These are phyloP conservation scores for Camponotus vicinus DNA, from an alignment of 1,140 invertebrate species.

Conservation along the genomic window DNA sequence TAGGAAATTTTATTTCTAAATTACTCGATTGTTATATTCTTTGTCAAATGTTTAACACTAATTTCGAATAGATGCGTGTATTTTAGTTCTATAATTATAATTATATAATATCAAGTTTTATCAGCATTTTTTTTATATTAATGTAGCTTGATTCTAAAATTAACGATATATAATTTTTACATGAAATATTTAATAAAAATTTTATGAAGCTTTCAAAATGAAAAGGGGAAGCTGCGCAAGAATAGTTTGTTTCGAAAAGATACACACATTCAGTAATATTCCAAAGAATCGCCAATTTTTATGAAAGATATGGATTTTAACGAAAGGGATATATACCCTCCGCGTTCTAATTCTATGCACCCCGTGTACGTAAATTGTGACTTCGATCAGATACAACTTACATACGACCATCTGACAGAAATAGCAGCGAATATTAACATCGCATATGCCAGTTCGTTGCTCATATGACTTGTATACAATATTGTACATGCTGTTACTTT, in stretches of 20 bases:
- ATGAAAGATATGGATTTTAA: conserved; percentile 47
- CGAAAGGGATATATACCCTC: conserved; percentile 19
- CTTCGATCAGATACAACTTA: conserved; percentile 44
- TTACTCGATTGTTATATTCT: background rate
- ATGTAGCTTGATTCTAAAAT: too few relatives aligned
- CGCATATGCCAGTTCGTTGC: conserved; percentile 25
- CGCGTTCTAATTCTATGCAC: conserved; percentile 51
- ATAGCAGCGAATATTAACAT: conserved; percentile 38
- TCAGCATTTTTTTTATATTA: too few relatives aligned
- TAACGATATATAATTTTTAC: background rate
- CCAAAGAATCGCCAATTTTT: background rate
- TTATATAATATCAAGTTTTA: too few relatives aligned
- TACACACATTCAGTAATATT: conserved; percentile 5
- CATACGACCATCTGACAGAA: conserved; percentile 39
- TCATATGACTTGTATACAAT: conserved; percentile 1
- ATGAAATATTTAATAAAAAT: background rate
- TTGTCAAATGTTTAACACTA: background rate
- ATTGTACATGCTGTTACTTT: background rate
- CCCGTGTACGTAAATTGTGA: conserved; percentile 40
- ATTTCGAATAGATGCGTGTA: too few relatives aligned
- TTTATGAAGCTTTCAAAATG: background rate
- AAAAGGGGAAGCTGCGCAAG: conserved; percentile 29
- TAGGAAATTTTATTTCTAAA: conserved; percentile 11
- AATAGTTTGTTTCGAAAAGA: conserved; percentile 33
- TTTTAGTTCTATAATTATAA: too few relatives aligned